Conservation (phyloP, 2,113 vertebrate species). For the Forbesichthys agassizii region DNA sequence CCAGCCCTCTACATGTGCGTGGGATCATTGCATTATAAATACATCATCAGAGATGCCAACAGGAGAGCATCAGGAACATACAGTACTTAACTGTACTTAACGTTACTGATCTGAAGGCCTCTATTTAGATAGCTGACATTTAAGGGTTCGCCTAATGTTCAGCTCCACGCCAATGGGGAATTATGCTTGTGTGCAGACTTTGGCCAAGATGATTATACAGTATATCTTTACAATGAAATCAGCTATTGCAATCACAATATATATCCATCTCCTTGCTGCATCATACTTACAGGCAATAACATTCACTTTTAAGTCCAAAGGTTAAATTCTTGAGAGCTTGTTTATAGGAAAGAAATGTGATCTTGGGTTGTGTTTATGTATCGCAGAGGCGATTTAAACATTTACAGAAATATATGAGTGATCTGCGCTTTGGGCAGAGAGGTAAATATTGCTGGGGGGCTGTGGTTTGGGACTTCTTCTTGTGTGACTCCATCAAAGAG, state of each 20-base stretch:
- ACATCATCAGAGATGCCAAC: conserved; percentile 2
- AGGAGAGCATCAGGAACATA: neutral
- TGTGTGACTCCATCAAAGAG: neutral
- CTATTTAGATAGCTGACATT: conserved; percentile 21
- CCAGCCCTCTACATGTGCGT: too few relatives aligned
- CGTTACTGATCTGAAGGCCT: conserved; percentile 9
- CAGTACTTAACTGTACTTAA: neutral
- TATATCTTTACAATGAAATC: conserved; percentile 27
- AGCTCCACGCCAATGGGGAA: conserved; percentile 7
- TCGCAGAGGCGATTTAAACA: conserved; percentile 27
- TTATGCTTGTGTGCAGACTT: conserved; percentile 12
- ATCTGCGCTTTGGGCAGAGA: conserved; percentile 6
- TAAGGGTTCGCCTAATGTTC: conserved; percentile 10
- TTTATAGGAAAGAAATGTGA: conserved; percentile 32
- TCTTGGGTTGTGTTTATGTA: conserved; percentile 39
- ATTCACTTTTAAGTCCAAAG: conserved; percentile 16
- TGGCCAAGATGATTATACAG: conserved; percentile 26
- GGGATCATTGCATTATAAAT: neutral
- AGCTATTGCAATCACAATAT: conserved; percentile 23
- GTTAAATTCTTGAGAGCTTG: conserved; percentile 23
- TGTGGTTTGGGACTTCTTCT: neutral
- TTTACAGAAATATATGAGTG: conserved; percentile 18
- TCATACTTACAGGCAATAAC: conserved; percentile 22
- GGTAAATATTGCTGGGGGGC: conserved; percentile 17
- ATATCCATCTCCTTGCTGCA: conserved; percentile 19